A percentile compares a stretch with the other conserved stretches of the same genome.
Conservation (phyloP, 2,113 vertebrate species). For the Hypomesus transpacificus region DNA sequence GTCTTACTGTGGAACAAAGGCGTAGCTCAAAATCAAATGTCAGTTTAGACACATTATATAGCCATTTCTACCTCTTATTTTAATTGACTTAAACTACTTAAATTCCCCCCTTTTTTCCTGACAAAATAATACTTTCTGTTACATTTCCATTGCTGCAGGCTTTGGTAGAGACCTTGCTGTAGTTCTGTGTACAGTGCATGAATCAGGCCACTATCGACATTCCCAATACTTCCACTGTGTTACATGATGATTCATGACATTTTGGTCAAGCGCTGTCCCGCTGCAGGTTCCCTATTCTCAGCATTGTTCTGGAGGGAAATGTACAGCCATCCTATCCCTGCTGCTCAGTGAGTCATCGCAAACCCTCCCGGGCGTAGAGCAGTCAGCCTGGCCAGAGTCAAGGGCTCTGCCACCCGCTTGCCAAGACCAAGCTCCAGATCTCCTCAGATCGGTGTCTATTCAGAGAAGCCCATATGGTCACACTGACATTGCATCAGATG, state of each 20-base stretch:
- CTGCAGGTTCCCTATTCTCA: conserved; percentile 6
- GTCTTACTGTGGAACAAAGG: too few species aligned
- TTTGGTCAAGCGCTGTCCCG: neutral
- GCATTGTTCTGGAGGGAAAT: neutral
- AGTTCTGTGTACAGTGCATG: neutral
- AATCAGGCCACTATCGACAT: neutral
- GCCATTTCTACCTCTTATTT: neutral
- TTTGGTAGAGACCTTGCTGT: neutral
- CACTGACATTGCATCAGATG: neutral
- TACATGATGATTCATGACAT: conserved; percentile 14
- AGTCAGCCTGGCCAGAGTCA: neutral
- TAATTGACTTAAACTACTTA: neutral
- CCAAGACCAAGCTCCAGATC: neutral
- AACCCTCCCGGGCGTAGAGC: neutral
- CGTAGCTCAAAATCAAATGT: too few species aligned
- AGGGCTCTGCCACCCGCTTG: neutral
- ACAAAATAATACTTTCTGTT: neutral
- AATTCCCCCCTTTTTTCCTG: neutral
- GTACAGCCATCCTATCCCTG: neutral
- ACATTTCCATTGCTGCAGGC: neutral
- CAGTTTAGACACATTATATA: too few species aligned
- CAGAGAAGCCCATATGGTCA: neutral
- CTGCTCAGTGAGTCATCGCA: neutral
- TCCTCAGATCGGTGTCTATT: neutral
- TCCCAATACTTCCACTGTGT: neutral